phyloP scores from a whole-genome alignment of 1,140 invertebrate genomes.

The Reticulitermes speratus region DNA sequence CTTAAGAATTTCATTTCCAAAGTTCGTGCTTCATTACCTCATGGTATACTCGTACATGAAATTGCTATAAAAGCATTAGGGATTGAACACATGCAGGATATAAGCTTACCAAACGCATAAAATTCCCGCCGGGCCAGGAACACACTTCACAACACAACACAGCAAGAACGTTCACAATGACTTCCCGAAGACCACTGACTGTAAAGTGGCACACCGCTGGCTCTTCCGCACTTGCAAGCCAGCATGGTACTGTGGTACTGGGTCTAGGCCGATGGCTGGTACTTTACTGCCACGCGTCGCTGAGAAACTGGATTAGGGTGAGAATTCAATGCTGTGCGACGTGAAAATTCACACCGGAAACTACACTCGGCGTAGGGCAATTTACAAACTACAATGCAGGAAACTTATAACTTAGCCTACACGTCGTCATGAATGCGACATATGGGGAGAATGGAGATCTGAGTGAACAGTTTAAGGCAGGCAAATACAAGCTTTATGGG shows the following conservation, averaged over 20 bases:
- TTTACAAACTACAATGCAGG: neutral
- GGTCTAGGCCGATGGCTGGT: neutral
- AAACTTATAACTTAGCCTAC: too few species aligned
- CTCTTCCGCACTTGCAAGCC: neutral
- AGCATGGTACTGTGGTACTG: neutral
- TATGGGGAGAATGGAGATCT: too few species aligned
- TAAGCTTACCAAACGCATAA: neutral
- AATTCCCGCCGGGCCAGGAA: neutral
- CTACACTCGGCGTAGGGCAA: neutral
- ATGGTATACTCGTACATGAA: neutral
- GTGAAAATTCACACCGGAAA: neutral
- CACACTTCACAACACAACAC: neutral
- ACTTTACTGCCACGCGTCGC: neutral
- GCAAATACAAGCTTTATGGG: too few species aligned
- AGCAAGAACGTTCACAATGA: neutral
- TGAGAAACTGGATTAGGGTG: neutral
- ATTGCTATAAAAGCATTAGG: neutral
- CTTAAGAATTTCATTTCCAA: neutral
- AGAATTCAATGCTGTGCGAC: neutral
- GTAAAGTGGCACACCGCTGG: neutral
- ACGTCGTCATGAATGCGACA: too few species aligned
- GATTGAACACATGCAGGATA: neutral
- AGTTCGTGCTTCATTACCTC: neutral
- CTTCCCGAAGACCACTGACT: neutral
- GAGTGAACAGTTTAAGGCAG: too few species aligned